phyloP scores from a whole-genome alignment of 2,888 invertebrate genomes.

The Phyllotreta striolata region DNA sequence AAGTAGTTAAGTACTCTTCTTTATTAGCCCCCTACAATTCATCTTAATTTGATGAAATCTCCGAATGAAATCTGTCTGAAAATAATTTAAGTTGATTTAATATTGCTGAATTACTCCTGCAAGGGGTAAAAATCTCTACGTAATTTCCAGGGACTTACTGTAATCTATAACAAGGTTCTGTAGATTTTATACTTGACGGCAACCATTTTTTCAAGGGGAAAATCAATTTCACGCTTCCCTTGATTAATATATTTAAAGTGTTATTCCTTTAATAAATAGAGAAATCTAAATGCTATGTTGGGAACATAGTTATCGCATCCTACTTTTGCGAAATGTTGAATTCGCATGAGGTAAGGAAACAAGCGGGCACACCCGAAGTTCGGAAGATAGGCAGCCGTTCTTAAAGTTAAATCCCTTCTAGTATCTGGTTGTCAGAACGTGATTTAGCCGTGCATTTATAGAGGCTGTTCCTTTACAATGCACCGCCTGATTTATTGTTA shows the following conservation, averaged over 20 bases:
- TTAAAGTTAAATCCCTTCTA: slow-evolving; percentile 57
- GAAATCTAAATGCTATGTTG: background rate
- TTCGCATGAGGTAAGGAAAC: slow-evolving; percentile 31
- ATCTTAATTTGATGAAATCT: slow-evolving; percentile 47
- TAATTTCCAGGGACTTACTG: slow-evolving; percentile 48
- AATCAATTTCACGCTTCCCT: too few species aligned
- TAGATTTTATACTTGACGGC: slow-evolving; percentile 46
- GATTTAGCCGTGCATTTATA: slow-evolving; percentile 61
- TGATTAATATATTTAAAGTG: too few species aligned
- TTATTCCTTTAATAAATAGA: too few species aligned
- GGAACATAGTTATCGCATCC: slow-evolving; percentile 15
- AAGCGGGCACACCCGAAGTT: slow-evolving; percentile 27
- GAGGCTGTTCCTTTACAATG: slow-evolving; percentile 53
- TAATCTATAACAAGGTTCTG: slow-evolving; percentile 49
- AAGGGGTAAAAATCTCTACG: slow-evolving; percentile 43
- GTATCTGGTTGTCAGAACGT: slow-evolving; percentile 59
- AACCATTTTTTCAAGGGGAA: slow-evolving; percentile 33
- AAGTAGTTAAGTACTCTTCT: slow-evolving; percentile 38
- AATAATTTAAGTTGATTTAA: slow-evolving; percentile 49
- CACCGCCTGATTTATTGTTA: slow-evolving; percentile 58
- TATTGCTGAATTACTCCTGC: slow-evolving; percentile 43
- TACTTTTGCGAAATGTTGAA: slow-evolving; percentile 23
- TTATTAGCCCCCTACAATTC: slow-evolving; percentile 43
- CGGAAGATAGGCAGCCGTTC: slow-evolving; percentile 45
- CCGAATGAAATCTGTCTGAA: slow-evolving; percentile 45